Conservation (phyloP, 2,113 vertebrate species). For the Baryphthengus martii region DNA sequence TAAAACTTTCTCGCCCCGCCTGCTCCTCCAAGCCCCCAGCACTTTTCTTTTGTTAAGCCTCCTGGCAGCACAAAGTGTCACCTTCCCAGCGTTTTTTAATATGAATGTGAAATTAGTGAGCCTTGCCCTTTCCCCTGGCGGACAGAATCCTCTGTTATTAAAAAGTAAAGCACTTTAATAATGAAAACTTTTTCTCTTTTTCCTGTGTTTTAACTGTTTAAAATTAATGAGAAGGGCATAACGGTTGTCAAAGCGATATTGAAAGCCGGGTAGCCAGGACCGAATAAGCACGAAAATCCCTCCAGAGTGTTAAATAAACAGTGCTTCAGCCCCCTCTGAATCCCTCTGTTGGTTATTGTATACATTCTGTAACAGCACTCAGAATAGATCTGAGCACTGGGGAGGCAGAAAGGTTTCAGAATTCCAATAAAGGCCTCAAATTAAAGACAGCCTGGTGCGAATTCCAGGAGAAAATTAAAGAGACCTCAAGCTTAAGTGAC, state of each 20-base stretch:
- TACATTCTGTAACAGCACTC: conserved; percentile 92
- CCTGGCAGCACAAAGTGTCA: conserved; percentile 73
- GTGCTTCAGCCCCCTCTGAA: conserved; percentile 83
- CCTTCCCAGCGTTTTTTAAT: conserved; percentile 78
- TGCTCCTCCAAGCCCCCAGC: conserved; percentile 39
- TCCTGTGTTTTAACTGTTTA: conserved; percentile 89
- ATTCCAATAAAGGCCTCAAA: conserved; percentile 89
- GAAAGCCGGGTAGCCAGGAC: conserved; percentile 85
- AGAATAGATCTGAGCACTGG: conserved; percentile 91
- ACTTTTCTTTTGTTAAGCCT: conserved; percentile 71
- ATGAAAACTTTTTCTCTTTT: conserved; percentile 90
- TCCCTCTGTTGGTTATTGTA: conserved; percentile 95
- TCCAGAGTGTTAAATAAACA: conserved; percentile 99
- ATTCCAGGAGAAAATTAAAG: conserved; percentile 99
- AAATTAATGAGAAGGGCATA: conserved; percentile 93
- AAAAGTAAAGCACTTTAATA: conserved; percentile 96
- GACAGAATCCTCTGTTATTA: conserved; percentile 90
- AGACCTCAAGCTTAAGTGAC: conserved; percentile 89
- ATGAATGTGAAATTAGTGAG: conserved; percentile 84
- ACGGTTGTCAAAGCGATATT: conserved; percentile 92
- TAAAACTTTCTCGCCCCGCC: conserved; percentile 65
- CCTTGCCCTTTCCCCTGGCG: conserved; percentile 81
- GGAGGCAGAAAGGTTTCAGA: conserved; percentile 82
- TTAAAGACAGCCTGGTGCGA: conserved; percentile 91
- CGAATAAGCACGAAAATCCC: conserved; percentile 90